Percentiles rank a stretch among this genome's conserved stretches.
Evolutionary conservation across 2,888 invertebrate genomes (phyloP).

Genomic region (Euplagia quadripunctaria): DNA sequence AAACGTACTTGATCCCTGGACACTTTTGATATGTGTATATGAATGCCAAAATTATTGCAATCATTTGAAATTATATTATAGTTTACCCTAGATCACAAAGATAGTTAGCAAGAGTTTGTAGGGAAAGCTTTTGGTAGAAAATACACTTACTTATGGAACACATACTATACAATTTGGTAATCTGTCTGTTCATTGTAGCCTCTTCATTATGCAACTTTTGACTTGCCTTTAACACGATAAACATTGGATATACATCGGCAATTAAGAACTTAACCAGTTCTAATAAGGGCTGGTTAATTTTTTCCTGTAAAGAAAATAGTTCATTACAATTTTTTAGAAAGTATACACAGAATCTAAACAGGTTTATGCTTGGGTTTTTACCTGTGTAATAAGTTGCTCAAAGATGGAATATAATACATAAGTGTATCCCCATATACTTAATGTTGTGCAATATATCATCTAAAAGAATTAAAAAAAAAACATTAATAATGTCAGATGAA

Average conservation of each 20-base stretch:
- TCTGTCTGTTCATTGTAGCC: neutral
- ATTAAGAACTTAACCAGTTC: neutral
- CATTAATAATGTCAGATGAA: neutral
- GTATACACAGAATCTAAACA: neutral
- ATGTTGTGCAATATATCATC: neutral
- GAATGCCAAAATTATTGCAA: too few species aligned
- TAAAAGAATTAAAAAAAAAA: neutral
- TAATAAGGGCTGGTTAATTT: neutral
- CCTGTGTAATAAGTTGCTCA: neutral
- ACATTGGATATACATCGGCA: neutral
- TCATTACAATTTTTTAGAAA: neutral
- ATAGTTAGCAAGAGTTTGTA: too few species aligned
- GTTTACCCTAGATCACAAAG: too few species aligned
- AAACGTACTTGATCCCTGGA: too few species aligned
- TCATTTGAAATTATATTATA: too few species aligned
- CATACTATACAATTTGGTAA: slow-evolving; percentile 4
- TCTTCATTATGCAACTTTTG: slow-evolving; percentile 4
- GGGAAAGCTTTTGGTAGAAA: neutral
- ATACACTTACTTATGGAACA: neutral
- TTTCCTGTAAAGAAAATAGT: neutral
- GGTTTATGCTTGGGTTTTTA: neutral
- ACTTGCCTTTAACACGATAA: slow-evolving; percentile 4
- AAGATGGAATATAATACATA: neutral
- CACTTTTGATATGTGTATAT: too few species aligned
- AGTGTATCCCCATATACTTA: neutral